Base-by-base conservation (phyloP, 2,888 invertebrate genomes). In the Smittia aterrima region DNA sequence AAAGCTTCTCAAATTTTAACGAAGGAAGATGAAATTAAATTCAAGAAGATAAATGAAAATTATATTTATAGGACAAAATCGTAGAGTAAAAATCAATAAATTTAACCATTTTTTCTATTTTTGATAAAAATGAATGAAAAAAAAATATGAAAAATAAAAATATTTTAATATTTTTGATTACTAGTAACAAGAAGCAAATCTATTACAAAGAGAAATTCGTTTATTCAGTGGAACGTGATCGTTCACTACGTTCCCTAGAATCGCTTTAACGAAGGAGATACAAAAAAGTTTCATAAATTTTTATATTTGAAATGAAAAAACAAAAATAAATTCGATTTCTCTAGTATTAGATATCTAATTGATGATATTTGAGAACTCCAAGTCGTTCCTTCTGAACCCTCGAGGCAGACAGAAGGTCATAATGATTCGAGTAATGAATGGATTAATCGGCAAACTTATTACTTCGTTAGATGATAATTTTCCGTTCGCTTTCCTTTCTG, bases 101-200 rank as follows among this genome's bases (percentile, higher is more conserved):
- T 70, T 70, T 70, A 70, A 72, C 72, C 58, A 40, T 72, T 72
- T 72, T 72, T 72, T 72, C 72, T 72, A 72, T 72, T 72, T 72
- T 72, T 72, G 72, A 72, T 72, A 72, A 72, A 72, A 72, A 40
- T 27, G 24, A 58, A 47, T 47, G 41, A 70, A 53, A 18, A 18
- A n/a, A 70, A 62, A 72, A 62, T 27, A 72, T 22, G 22, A 38
- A 11, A 66, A 68, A 58, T 20, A 70, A 53, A 54, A 70, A 41
- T 70, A 70, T 70, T 70, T 70, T 70, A 70, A 70, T 70, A 70
- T 70, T 70, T 70, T 70, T 70, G 70, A 70, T 70, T 70, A 70
- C 53, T 70, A 53, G 54, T 24, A 41, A 41, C 41, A 70, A 53
- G 22, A 70, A 70, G 41, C 47, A 27, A 27, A 41, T 27, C 41